These are phyloP conservation scores for Pinna nobilis DNA, from an alignment of 1,140 invertebrate species.

Conservation along the genomic window DNA sequence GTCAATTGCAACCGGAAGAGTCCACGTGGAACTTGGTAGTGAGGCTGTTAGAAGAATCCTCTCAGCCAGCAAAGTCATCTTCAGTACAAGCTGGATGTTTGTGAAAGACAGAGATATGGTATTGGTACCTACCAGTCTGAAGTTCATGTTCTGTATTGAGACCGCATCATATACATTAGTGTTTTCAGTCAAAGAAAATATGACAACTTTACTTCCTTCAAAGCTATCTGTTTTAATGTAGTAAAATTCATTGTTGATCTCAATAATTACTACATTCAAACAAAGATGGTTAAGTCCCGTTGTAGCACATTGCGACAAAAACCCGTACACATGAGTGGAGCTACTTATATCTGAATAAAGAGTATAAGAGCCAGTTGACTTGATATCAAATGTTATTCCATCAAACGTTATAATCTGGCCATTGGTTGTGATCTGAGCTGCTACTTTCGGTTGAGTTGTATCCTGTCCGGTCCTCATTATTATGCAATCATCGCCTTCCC, in stretches of 20 bases:
- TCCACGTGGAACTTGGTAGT: constrained; percentile 14
- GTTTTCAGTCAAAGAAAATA: constrained; percentile 22
- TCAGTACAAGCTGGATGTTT: constrained; percentile 19
- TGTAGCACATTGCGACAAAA: constrained; percentile 25
- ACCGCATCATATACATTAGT: constrained; percentile 23
- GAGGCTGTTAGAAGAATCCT: constrained; percentile 33
- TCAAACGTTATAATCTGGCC: constrained; percentile 48
- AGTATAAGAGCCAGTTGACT: constrained; percentile 21
- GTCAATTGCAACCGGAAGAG: neutral
- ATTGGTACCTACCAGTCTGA: constrained; percentile 28
- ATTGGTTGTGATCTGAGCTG: constrained; percentile 35
- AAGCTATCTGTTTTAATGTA: constrained; percentile 37
- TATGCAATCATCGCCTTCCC: constrained; percentile 50
- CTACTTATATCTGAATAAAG: constrained; percentile 19
- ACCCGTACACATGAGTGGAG: constrained; percentile 16
- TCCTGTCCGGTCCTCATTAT: constrained; percentile 28
- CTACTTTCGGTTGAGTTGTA: neutral
- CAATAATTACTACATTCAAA: constrained; percentile 25
- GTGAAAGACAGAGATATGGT: constrained; percentile 2
- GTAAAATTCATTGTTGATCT: constrained; percentile 4
- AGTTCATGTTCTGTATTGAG: constrained; percentile 15
- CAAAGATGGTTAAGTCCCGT: constrained; percentile 19
- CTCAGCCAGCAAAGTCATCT: constrained; percentile 17
- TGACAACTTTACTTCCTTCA: constrained; percentile 9
- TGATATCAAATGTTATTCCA: constrained; percentile 38